A percentile compares a stretch with the other conserved stretches of the same genome.
Evolutionary conservation across 2,888 invertebrate genomes (phyloP).

Genomic region (Agonopterix heracliana): DNA sequence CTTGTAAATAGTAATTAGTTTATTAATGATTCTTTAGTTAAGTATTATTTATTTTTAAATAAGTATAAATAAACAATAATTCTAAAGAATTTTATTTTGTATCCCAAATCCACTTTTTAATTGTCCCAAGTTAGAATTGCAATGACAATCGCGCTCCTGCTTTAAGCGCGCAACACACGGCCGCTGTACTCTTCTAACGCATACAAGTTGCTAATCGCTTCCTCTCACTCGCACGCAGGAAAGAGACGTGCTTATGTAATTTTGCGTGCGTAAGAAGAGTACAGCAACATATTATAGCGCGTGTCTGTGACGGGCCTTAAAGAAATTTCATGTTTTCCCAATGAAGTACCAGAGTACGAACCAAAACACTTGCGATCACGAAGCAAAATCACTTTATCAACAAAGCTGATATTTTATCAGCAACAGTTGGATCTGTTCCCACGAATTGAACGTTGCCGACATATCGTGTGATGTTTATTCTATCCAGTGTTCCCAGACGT

Average conservation of each 20-base stretch:
- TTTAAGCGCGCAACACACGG: no score
- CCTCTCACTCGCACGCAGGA: no score
- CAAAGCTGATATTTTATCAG: background rate
- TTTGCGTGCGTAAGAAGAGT: no score
- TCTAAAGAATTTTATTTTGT: background rate
- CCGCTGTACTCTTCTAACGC: no score
- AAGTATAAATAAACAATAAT: background rate
- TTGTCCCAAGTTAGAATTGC: background rate
- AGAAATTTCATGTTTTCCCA: background rate
- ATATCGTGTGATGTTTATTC: conserved; percentile 52
- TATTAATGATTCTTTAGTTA: background rate
- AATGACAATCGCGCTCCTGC: background rate
- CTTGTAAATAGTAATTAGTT: no score
- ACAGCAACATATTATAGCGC: no score
- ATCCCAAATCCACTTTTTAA: background rate
- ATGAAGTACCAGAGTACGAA: background rate
- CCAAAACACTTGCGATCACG: background rate
- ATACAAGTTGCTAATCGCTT: no score
- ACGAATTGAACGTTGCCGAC: conserved; percentile 72
- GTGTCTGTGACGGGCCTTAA: no score
- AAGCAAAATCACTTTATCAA: background rate
- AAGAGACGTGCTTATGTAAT: no score
- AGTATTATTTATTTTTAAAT: background rate
- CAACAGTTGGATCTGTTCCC: background rate
- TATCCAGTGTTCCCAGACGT: no score